Evolutionary conservation across 2,888 invertebrate genomes (phyloP).

Genomic region (Eristalis arbustorum): DNA sequence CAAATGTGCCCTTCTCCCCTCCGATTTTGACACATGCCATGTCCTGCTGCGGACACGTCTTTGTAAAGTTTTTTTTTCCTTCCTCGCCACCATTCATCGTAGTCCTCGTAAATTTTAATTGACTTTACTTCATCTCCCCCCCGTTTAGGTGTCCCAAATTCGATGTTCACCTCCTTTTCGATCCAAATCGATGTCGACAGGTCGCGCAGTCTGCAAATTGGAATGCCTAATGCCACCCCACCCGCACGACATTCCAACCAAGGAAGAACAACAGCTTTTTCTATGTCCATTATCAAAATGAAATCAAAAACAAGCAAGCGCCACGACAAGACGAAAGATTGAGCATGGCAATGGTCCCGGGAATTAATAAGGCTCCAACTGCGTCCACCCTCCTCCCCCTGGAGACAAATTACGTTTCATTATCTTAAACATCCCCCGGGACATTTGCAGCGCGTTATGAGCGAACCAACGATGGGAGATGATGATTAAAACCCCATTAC

Average conservation of each 20-base stretch:
- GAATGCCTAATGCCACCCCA: not conserved
- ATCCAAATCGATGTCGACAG: constrained; percentile 23
- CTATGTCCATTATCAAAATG: constrained; percentile 23
- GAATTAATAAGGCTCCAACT: not conserved
- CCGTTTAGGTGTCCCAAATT: constrained; percentile 49
- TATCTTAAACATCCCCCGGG: constrained; percentile 27
- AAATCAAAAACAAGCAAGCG: not conserved
- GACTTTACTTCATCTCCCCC: constrained; percentile 48
- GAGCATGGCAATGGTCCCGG: not conserved
- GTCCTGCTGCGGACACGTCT: not conserved
- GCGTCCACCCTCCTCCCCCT: not conserved
- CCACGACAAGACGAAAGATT: not conserved
- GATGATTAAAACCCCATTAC: constrained; percentile 36
- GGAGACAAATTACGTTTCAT: constrained; percentile 30
- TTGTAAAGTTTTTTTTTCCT: not conserved
- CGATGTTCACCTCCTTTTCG: constrained; percentile 25
- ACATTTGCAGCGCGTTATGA: constrained; percentile 31
- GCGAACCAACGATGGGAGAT: not conserved
- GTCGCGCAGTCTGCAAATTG: constrained; percentile 9
- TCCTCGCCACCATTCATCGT: not conserved
- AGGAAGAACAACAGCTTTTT: constrained; percentile 4
- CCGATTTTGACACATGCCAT: not conserved
- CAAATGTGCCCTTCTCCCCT: not conserved
- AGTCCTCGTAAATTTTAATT: constrained; percentile 25
- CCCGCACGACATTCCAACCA: not conserved